Evolutionary conservation across 2,888 invertebrate species (phyloP).

Genomic region (Epicampocera succincta): DNA sequence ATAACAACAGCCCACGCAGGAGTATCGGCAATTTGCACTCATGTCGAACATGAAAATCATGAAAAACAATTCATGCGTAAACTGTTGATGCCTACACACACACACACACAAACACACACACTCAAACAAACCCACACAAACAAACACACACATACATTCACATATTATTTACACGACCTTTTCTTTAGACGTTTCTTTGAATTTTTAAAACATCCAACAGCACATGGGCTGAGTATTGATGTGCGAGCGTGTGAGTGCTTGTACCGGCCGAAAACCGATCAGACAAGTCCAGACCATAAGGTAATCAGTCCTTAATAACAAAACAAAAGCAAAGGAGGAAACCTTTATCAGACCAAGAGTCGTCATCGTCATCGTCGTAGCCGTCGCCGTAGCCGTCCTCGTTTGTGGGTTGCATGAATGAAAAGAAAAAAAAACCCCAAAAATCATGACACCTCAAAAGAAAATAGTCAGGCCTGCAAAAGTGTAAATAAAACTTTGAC

Average conservation of each 20-base stretch:
- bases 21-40: constrained; percentile 75
- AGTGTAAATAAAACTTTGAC: no score
- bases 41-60: constrained; percentile 79
- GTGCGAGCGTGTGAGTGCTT: background rate
- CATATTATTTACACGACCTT: background rate
- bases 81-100: constrained; percentile 55
- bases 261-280: constrained; percentile 5
- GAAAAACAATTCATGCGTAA: constrained; percentile 77
- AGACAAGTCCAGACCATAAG: constrained; percentile 54
- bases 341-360: constrained; percentile 45
- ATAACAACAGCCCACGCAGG: constrained; percentile 18
- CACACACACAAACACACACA: background rate
- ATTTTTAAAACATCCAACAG: background rate
- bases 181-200: constrained; percentile 9
- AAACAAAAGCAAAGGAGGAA: constrained; percentile 26
- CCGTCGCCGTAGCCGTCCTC: constrained; percentile 1
- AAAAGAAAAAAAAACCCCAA: constrained; percentile 2
- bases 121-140: background rate
- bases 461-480: constrained; percentile 25
- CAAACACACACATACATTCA: constrained; percentile 2
- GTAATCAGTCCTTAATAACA: constrained; percentile 51
- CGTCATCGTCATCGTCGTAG: constrained; percentile 33
- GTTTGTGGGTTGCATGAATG: constrained; percentile 40
- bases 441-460: constrained; percentile 26
- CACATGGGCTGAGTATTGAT: background rate